phyloP scores from a whole-genome alignment of 2,888 invertebrate species.

The Aphidius colemani region DNA sequence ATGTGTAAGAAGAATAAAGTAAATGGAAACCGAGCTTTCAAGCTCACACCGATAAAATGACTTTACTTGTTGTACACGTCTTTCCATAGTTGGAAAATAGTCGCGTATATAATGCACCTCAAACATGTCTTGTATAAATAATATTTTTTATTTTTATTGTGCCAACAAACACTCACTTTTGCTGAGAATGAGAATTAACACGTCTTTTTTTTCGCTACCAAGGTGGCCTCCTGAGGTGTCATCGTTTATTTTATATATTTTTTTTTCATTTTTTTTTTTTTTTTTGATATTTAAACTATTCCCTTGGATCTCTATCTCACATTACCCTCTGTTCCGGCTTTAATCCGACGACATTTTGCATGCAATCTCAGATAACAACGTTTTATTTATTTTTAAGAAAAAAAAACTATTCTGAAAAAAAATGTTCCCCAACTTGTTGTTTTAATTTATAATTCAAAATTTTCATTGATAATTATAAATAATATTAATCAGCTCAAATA shows the following conservation, averaged over 20 bases:
- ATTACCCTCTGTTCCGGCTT: slow-evolving; percentile 19
- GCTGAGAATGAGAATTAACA: not conserved
- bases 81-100: slow-evolving; percentile 1
- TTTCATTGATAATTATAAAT: too few species aligned
- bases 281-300: slow-evolving; percentile 15
- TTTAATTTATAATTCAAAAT: too few species aligned
- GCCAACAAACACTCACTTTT: not conserved
- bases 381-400: too few species aligned
- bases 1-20: slow-evolving; percentile 18
- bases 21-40: slow-evolving; percentile 27
- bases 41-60: slow-evolving; percentile 25
- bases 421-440: too few species aligned
- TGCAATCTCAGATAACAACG: too few species aligned
- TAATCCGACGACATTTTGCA: slow-evolving; percentile 19
- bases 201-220: not conserved
- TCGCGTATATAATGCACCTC: not conserved
- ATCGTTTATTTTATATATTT: not conserved
- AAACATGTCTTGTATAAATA: slow-evolving; percentile 8
- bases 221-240: not conserved
- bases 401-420: too few species aligned
- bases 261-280: not conserved
- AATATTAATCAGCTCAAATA: too few species aligned
- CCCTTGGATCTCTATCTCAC: slow-evolving; percentile 21
- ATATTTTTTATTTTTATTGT: not conserved
- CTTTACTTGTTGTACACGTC: slow-evolving; percentile 26